A percentile compares a stretch with the other conserved stretches of the same genome.
Conservation (phyloP, 2,888 invertebrate genomes). For the Lacanobia wlatinum region DNA sequence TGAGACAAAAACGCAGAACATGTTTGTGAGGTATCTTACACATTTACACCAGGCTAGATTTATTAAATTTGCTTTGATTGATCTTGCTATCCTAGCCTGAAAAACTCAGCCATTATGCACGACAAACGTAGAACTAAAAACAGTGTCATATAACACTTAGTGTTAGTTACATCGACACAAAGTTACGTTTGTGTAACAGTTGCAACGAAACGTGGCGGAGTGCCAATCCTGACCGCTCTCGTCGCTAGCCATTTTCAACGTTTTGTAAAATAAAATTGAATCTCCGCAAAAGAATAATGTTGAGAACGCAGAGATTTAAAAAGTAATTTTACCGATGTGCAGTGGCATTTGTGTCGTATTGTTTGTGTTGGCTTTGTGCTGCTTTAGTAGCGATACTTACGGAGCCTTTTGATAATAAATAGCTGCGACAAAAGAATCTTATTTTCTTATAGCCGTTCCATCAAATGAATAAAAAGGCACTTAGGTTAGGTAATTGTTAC, state of each 20-base stretch:
- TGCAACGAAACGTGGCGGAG: slow-evolving; percentile 48
- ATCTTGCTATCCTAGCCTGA: background rate
- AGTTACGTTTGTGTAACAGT: slow-evolving; percentile 41
- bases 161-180: slow-evolving; percentile 25
- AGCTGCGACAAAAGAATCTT: slow-evolving; percentile 12
- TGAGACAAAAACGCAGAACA: background rate
- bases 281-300: slow-evolving; percentile 37
- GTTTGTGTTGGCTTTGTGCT: slow-evolving; percentile 32
- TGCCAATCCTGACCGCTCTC: slow-evolving; percentile 50
- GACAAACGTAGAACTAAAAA: background rate
- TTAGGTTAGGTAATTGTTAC: slow-evolving; percentile 19
- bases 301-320: slow-evolving; percentile 43
- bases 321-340: slow-evolving; percentile 37
- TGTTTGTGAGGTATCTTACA: background rate
- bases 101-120: background rate
- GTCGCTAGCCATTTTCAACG: slow-evolving; percentile 40
- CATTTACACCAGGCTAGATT: background rate
- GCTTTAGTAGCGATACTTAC: slow-evolving; percentile 6
- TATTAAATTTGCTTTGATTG: background rate
- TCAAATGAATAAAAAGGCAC: slow-evolving; percentile 28
- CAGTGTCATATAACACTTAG: slow-evolving; percentile 13
- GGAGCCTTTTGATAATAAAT: slow-evolving; percentile 35
- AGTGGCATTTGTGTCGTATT: slow-evolving; percentile 41
- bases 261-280: slow-evolving; percentile 51
- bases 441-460: slow-evolving; percentile 12